phyloP scores from a whole-genome alignment of 2,888 invertebrate genomes.

The Philopedon plagiatum region DNA sequence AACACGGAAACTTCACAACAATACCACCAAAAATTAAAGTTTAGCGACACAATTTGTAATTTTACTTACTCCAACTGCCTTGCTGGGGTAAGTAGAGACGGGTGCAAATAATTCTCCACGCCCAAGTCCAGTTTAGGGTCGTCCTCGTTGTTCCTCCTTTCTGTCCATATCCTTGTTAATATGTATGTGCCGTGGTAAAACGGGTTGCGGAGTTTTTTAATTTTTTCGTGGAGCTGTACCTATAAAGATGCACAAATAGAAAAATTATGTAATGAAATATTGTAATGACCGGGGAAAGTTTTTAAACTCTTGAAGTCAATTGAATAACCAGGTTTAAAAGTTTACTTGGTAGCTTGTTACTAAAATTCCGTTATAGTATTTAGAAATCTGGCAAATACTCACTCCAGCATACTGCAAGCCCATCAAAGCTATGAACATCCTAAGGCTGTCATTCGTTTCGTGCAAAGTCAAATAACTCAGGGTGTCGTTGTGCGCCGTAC shows the following conservation, averaged over 20 bases:
- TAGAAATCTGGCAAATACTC: constrained; percentile 50
- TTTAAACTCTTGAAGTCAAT: too few species aligned
- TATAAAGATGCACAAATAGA: constrained; percentile 32
- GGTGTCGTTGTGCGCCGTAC: constrained; percentile 72
- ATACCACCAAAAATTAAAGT: neutral
- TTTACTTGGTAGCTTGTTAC: too few species aligned
- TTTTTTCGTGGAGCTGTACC: constrained; percentile 64
- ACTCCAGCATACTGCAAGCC: constrained; percentile 83
- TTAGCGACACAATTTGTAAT: too few species aligned
- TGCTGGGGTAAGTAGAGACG: constrained; percentile 74
- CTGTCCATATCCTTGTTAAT: constrained; percentile 71
- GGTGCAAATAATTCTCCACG: constrained; percentile 82
- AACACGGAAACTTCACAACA: neutral
- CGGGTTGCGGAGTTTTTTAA: constrained; percentile 81
- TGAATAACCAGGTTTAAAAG: too few species aligned
- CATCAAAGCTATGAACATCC: constrained; percentile 71
- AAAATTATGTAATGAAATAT: too few species aligned
- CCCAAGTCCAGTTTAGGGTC: constrained; percentile 74
- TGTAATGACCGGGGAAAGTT: too few species aligned
- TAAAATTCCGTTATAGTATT: too few species aligned
- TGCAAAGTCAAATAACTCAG: constrained; percentile 73
- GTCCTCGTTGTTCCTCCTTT: constrained; percentile 72
- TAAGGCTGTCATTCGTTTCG: constrained; percentile 74
- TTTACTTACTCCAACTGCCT: constrained; percentile 74
- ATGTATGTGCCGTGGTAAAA: constrained; percentile 77